phyloP scores from a whole-genome alignment of 2,113 vertebrate genomes.

The Spermophilus dauricus region DNA sequence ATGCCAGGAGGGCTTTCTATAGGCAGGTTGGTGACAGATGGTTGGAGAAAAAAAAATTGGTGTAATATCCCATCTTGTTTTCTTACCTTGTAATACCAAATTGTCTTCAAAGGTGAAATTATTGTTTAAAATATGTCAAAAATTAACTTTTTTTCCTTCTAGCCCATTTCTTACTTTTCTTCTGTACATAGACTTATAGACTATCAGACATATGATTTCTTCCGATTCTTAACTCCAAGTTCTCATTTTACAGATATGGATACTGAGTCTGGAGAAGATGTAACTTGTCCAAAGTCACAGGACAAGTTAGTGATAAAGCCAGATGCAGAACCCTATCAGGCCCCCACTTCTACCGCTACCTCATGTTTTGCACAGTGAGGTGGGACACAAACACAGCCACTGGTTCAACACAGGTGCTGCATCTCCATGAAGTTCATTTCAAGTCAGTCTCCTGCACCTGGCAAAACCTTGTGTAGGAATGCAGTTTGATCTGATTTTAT shows the following conservation, averaged over 20 bases:
- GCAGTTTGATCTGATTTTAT: neutral
- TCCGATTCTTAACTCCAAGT: neutral
- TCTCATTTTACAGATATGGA: neutral
- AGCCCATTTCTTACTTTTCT: neutral
- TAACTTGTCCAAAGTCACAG: neutral
- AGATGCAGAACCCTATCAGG: neutral
- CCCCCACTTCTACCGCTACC: fast-evolving
- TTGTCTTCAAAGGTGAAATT: neutral
- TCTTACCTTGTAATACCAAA: neutral
- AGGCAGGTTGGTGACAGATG: neutral
- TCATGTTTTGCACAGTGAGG: neutral
- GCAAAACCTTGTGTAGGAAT: neutral
- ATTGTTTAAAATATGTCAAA: neutral
- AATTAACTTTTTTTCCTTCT: neutral
- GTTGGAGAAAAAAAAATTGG: neutral
- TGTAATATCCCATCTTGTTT: neutral
- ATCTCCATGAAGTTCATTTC: neutral
- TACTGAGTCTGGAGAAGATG: neutral
- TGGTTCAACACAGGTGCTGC: neutral
- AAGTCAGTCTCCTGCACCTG: neutral
- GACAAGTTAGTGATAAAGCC: neutral
- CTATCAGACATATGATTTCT: neutral
- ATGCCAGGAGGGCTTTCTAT: neutral
- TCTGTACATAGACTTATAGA: neutral
- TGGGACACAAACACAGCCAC: neutral